Conservation (phyloP, 2,888 invertebrate species). For the Chydorus sphaericus region DNA sequence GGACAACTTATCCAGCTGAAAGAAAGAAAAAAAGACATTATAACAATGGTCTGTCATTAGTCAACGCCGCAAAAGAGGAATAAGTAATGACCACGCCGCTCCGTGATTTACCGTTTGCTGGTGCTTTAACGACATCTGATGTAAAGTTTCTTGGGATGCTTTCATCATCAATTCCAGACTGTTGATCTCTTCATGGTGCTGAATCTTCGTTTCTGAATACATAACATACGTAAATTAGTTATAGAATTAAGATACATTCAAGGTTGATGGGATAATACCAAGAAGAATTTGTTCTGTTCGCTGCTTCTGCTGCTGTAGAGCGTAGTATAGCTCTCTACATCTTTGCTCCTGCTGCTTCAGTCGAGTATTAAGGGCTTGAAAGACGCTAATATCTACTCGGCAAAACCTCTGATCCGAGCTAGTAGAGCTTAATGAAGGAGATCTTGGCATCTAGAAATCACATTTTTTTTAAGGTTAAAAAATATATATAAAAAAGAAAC, state of each 20-base stretch:
- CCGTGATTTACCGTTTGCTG: constrained; percentile 33
- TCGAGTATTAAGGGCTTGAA: constrained; percentile 25
- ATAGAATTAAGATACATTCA: too few relatives aligned
- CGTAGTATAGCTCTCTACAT: constrained; percentile 44
- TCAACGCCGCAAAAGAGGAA: constrained; percentile 4
- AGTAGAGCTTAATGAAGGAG: background rate
- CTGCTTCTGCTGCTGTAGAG: constrained; percentile 46
- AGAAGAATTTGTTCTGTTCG: constrained; percentile 41
- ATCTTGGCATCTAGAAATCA: background rate
- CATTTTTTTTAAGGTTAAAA: background rate
- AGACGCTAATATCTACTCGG: constrained; percentile 23
- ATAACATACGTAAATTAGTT: too few relatives aligned
- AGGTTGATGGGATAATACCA: constrained; percentile 23
- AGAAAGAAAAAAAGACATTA: too few relatives aligned
- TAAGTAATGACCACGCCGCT: background rate
- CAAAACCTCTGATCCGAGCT: constrained; percentile 17
- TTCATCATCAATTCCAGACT: constrained; percentile 38
- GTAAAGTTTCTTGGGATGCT: constrained; percentile 38
- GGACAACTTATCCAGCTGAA: constrained; percentile 48
- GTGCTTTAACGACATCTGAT: constrained; percentile 37
- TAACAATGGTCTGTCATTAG: background rate
- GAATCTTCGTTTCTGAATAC: constrained; percentile 37
- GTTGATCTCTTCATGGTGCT: constrained; percentile 39
- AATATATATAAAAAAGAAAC: background rate
- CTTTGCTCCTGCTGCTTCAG: constrained; percentile 41